A percentile compares a stretch with the other conserved stretches of the same genome.
phyloP scores from a whole-genome alignment of 2,888 invertebrate species.

The Graphium colonna region DNA sequence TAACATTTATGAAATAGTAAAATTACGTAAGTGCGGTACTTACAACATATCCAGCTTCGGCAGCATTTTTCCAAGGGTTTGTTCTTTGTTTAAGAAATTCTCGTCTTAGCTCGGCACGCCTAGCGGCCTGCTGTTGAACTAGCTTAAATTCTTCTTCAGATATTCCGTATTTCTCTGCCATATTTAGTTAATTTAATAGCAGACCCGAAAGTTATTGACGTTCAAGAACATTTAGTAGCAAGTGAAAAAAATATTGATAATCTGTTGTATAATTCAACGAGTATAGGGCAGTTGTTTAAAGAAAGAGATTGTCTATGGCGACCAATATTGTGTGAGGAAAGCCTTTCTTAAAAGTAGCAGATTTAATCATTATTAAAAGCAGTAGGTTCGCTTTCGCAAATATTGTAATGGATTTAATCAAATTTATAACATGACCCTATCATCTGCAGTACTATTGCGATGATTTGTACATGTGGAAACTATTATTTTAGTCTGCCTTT shows the following conservation, averaged over 20 bases:
- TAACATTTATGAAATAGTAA: slow-evolving; percentile 20
- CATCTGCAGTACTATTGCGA: too few species aligned
- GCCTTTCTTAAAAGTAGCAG: too few species aligned
- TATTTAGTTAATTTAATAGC: slow-evolving; percentile 34
- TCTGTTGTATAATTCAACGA: too few species aligned
- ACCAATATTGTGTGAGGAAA: too few species aligned
- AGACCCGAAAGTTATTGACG: slow-evolving; percentile 6
- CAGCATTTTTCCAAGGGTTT: slow-evolving; percentile 86
- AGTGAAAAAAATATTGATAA: background rate
- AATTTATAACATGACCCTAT: too few species aligned
- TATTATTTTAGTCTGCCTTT: too few species aligned
- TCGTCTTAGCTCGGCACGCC: slow-evolving; percentile 81
- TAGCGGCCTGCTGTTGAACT: slow-evolving; percentile 80
- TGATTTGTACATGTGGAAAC: too few species aligned
- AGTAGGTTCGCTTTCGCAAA: too few species aligned
- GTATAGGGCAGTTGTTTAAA: too few species aligned
- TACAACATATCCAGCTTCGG: slow-evolving; percentile 86
- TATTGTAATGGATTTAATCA: too few species aligned
- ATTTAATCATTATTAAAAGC: too few species aligned
- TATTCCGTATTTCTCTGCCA: slow-evolving; percentile 77
- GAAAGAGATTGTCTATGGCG: too few species aligned
- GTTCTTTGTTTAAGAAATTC: slow-evolving; percentile 85
- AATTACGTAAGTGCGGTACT: slow-evolving; percentile 76
- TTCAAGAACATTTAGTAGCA: slow-evolving; percentile 22
- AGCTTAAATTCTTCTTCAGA: slow-evolving; percentile 70